phyloP scores from a whole-genome alignment of 2,113 vertebrate species.

The Chauna torquata region DNA sequence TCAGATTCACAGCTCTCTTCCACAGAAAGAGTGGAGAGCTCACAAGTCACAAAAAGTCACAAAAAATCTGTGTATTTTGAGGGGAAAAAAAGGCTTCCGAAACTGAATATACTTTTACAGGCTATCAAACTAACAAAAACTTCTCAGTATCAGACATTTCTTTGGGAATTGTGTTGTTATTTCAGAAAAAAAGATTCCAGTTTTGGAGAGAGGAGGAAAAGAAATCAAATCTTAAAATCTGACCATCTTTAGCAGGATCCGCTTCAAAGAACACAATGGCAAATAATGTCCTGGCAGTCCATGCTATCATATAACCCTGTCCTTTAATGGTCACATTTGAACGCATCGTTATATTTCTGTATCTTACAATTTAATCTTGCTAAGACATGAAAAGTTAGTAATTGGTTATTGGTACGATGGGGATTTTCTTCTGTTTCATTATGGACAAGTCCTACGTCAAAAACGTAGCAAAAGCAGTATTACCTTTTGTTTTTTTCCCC shows the following conservation, averaged over 20 bases:
- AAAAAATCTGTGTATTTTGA: neutral
- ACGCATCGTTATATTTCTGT: neutral
- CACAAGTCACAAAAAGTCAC: neutral
- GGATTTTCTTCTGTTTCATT: neutral
- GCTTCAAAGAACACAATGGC: neutral
- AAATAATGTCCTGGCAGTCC: neutral
- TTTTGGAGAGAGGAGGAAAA: neutral
- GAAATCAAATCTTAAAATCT: neutral
- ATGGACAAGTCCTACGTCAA: neutral
- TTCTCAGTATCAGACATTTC: neutral
- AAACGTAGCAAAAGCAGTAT: neutral
- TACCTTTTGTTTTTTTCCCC: neutral
- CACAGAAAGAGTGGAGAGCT: neutral
- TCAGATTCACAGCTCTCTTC: neutral
- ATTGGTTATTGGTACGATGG: neutral
- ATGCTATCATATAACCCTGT: neutral
- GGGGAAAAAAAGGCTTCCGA: rapidly evolving
- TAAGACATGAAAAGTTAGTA: neutral
- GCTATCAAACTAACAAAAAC: neutral
- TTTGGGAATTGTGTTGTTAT: neutral
- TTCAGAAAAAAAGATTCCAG: neutral
- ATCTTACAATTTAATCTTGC: neutral
- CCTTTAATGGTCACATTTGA: neutral
- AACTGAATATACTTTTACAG: neutral
- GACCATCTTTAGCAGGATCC: neutral